Conservation (phyloP, 2,888 invertebrate genomes). For the Stictocephala bisonia region DNA sequence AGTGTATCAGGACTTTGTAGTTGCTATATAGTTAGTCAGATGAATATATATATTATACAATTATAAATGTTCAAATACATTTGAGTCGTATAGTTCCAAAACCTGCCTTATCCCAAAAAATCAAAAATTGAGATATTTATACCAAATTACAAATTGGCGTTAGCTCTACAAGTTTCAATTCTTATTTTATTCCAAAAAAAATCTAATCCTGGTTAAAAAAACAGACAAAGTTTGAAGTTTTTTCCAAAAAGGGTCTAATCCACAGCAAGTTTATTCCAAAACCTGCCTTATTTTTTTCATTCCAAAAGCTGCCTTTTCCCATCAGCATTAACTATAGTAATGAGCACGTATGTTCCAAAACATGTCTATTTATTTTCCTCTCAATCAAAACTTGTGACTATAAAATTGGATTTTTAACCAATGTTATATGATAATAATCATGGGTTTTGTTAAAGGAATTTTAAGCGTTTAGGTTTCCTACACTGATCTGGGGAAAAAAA, state of each 20-base stretch:
- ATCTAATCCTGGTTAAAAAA: background rate
- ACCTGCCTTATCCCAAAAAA: background rate
- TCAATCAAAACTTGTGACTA: background rate
- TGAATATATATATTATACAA: too few relatives aligned
- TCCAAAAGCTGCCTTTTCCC: conserved; percentile 2
- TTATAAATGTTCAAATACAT: too few relatives aligned
- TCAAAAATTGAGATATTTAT: background rate
- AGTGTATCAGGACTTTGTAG: too few relatives aligned
- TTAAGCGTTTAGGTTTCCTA: background rate
- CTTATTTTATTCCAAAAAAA: background rate
- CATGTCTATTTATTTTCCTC: background rate
- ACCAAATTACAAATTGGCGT: background rate
- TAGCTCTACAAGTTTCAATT: background rate
- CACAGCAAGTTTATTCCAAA: background rate
- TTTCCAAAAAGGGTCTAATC: conserved; percentile 1
- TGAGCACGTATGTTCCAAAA: background rate
- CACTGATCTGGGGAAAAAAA: background rate
- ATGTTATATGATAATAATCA: conserved; percentile 2
- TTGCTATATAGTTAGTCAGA: too few relatives aligned
- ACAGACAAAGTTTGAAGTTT: background rate
- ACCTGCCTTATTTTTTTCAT: conserved; percentile 1
- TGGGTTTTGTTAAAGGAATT: background rate
- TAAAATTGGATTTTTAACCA: background rate
- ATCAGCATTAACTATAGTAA: background rate
- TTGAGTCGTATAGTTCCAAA: conserved; percentile 8